These are phyloP conservation scores for Lamellibrachia satsuma DNA, from an alignment of 2,888 invertebrate genomes.

Conservation along the genomic window DNA sequence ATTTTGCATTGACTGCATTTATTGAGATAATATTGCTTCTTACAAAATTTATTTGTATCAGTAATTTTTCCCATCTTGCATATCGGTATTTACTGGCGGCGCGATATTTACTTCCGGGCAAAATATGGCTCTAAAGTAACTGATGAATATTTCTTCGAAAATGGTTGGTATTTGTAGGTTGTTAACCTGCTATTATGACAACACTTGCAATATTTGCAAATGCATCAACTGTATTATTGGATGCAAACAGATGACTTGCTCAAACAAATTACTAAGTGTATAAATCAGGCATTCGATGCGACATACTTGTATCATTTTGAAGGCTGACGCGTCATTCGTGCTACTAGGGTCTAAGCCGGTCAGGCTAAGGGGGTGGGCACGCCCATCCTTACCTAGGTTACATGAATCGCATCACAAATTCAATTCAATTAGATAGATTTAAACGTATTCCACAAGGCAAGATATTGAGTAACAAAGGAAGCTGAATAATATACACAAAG, in stretches of 20 bases:
- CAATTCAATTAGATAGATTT: no score
- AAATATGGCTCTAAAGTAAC: conserved; percentile 6
- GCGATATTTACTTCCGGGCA: conserved; percentile 1
- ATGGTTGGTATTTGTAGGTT: background rate
- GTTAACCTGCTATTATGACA: background rate
- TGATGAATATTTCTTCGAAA: conserved; percentile 17
- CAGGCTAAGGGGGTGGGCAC: no score
- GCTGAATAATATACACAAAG: no score
- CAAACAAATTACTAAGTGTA: background rate
- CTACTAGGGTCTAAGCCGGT: no score
- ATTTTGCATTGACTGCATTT: background rate
- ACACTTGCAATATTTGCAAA: background rate
- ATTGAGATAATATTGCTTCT: background rate
- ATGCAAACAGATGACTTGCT: background rate
- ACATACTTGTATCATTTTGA: background rate
- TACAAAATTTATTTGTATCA: background rate
- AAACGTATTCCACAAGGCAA: no score
- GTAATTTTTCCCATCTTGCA: background rate
- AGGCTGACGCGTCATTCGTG: background rate
- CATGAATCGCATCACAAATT: no score
- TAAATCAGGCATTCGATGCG: background rate
- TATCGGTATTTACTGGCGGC: conserved; percentile 17
- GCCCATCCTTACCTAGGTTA: no score
- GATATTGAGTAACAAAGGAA: no score
- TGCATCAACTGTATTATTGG: background rate